A percentile compares a stretch with the other conserved stretches of the same genome.
Evolutionary conservation across 2,797 vertebrate genomes (phyloP).

Genomic region (Lacerta bilineata): DNA sequence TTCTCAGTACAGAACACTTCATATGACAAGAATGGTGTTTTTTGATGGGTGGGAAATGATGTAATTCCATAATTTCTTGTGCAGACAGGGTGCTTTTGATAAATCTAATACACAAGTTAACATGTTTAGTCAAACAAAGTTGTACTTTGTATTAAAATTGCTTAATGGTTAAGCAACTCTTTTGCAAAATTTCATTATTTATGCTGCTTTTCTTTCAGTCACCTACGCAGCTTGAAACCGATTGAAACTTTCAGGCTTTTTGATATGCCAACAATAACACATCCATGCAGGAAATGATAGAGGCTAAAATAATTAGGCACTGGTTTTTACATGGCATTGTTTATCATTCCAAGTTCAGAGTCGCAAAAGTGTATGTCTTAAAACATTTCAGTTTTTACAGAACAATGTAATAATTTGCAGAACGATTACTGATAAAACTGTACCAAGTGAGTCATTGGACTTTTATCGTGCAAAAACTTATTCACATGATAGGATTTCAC

Average conservation of each 20-base stretch:
- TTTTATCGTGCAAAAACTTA: conserved; percentile 14
- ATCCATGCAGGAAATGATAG: conserved; percentile 12
- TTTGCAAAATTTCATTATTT: conserved; percentile 35
- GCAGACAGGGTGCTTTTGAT: background rate
- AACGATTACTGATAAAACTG: conserved; percentile 11
- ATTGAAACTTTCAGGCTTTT: conserved; percentile 41
- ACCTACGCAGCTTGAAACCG: conserved; percentile 26
- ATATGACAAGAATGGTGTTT: background rate
- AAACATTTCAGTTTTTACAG: background rate
- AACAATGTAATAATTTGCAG: background rate
- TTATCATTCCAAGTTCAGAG: background rate
- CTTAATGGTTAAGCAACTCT: conserved; percentile 58
- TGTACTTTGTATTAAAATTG: conserved; percentile 27
- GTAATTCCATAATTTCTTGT: background rate
- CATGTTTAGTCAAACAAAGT: background rate
- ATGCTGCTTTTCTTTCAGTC: conserved; percentile 28
- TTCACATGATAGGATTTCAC: background rate
- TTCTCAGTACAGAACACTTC: background rate
- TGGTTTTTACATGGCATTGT: background rate
- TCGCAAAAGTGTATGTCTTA: background rate
- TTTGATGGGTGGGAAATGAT: background rate
- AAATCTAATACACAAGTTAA: background rate
- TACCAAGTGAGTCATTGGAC: conserved; percentile 9
- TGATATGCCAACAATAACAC: conserved; percentile 11
- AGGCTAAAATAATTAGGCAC: background rate